Percentiles rank a stretch among this genome's conserved stretches.
These are phyloP conservation scores for Euthynnus affinis DNA, from an alignment of 2,797 vertebrate genomes.

Conservation along the genomic window DNA sequence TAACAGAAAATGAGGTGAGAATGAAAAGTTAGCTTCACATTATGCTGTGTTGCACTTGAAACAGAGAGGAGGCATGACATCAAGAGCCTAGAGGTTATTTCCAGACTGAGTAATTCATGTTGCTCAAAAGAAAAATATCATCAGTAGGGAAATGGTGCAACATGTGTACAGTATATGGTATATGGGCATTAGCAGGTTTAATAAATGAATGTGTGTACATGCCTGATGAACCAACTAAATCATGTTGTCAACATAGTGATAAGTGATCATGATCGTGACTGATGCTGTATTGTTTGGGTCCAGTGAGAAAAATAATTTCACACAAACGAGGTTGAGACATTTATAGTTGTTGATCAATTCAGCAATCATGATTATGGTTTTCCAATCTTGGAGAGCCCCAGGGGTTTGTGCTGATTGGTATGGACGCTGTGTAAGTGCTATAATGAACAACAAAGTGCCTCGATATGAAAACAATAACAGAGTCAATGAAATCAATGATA, in stretches of 20 bases:
- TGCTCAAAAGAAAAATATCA: not conserved
- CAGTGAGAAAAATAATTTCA: not conserved
- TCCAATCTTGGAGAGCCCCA: not conserved
- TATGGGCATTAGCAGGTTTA: not conserved
- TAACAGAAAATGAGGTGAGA: constrained; percentile 31
- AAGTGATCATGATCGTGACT: not conserved
- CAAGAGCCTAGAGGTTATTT: not conserved
- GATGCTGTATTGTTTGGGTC: not conserved
- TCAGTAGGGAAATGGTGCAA: not conserved
- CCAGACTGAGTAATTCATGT: not conserved
- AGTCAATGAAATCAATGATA: not conserved
- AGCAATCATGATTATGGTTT: not conserved
- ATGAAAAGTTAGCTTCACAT: constrained; percentile 17
- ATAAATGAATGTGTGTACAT: not conserved
- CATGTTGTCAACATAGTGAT: not conserved
- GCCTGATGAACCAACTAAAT: not conserved
- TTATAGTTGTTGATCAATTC: not conserved
- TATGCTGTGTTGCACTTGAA: not conserved
- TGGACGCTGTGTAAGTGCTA: not conserved
- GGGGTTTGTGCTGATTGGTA: not conserved
- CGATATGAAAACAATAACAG: not conserved
- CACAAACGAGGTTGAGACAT: not conserved
- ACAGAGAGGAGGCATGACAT: not conserved
- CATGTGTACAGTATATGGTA: not conserved
- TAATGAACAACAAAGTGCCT: not conserved